These are phyloP conservation scores for Phylloscopus trochiloides DNA, from an alignment of 2,113 vertebrate genomes.

Conservation along the genomic window DNA sequence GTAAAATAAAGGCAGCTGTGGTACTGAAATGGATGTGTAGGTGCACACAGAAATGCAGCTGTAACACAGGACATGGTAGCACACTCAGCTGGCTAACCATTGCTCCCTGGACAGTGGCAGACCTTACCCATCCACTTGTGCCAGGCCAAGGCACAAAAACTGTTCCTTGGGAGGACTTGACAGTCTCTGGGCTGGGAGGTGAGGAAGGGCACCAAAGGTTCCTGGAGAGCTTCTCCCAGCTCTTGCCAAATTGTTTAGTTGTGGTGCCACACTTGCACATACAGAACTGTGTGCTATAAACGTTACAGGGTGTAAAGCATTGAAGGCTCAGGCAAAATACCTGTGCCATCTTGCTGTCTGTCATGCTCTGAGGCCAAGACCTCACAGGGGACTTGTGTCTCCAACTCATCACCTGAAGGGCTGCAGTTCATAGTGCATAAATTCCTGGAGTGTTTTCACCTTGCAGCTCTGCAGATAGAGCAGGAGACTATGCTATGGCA, in stretches of 20 bases:
- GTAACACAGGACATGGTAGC: neutral
- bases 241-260: neutral
- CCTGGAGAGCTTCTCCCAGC: neutral
- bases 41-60: neutral
- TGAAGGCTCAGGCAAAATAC: neutral
- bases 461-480: neutral
- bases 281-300: neutral
- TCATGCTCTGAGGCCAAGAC: neutral
- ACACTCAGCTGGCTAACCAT: too few relatives aligned
- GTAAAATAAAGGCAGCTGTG: neutral
- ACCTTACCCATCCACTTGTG: neutral
- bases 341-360: neutral
- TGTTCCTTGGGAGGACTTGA: neutral
- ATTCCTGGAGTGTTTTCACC: neutral
- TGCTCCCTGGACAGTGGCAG: neutral
- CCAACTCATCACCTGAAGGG: neutral
- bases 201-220: neutral
- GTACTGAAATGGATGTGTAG: neutral
- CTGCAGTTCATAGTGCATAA: neutral
- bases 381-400: neutral
- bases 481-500: neutral
- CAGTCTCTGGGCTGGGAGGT: neutral
- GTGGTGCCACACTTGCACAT: neutral
- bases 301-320: accelerated
- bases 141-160: neutral